Evolutionary conservation across 53 echinoderm and acorn worm species (phyloP).

Genomic region (Glandiceps talaboti): DNA sequence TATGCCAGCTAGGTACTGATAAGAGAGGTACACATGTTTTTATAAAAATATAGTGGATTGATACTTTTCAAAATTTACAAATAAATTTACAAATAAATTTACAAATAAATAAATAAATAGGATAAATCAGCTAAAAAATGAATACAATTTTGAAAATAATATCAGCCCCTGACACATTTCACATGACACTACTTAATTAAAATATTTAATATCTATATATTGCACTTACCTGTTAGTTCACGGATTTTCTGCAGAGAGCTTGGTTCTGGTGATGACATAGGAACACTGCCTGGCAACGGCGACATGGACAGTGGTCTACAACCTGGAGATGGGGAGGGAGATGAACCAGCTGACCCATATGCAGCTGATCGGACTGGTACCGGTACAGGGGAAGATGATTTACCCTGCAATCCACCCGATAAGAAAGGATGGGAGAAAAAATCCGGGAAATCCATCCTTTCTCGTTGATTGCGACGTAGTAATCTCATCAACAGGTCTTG

Average conservation of each 20-base stretch:
- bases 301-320: constrained; percentile 64
- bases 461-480: constrained; percentile 69
- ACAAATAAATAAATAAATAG: too few species aligned
- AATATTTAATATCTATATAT: too few species aligned
- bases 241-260: neutral
- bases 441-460: constrained; percentile 84
- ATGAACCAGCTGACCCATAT: constrained; percentile 18
- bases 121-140: neutral
- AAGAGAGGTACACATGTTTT: too few species aligned
- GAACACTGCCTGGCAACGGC: constrained; percentile 75
- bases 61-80: neutral
- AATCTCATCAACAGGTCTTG: constrained; percentile 62
- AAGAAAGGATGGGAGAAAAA: constrained; percentile 95
- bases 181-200: too few species aligned
- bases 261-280: constrained; percentile 84
- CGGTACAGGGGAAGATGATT: constrained; percentile 83
- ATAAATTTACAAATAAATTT: neutral
- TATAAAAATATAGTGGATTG: too few species aligned
- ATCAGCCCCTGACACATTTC: too few species aligned
- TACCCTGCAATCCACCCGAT: constrained; percentile 23
- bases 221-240: neutral
- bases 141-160: too few species aligned
- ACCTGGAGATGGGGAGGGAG: constrained; percentile 60
- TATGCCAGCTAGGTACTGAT: too few species aligned
- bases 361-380: constrained; percentile 63